A percentile compares a stretch with the other conserved stretches of the same genome.
phyloP scores from a whole-genome alignment of 1,140 invertebrate genomes.

The Drosophila gunungcola region DNA sequence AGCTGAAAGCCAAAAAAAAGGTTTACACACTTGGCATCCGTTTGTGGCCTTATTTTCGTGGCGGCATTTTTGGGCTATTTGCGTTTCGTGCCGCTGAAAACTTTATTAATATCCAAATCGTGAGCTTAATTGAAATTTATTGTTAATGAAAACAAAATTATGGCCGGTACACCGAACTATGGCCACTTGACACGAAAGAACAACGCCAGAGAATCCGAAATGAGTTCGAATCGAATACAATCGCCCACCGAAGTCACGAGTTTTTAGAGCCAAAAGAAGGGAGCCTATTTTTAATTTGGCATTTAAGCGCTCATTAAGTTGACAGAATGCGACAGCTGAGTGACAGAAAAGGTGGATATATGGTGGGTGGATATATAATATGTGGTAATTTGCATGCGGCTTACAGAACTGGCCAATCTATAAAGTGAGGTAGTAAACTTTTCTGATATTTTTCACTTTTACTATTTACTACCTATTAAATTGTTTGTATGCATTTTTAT shows the following conservation, averaged over 20 bases:
- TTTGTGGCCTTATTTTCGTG: slow-evolving; percentile 41
- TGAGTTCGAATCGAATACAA: slow-evolving; percentile 30
- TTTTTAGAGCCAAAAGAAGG: slow-evolving; percentile 3
- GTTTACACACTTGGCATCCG: slow-evolving; percentile 36
- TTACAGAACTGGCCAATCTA: slow-evolving; percentile 16
- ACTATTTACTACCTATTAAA: too few relatives aligned
- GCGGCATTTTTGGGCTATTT: slow-evolving; percentile 55
- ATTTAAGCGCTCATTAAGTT: slow-evolving; percentile 71
- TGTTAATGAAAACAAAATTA: slow-evolving; percentile 80
- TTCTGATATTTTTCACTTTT: too few relatives aligned
- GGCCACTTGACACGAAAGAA: slow-evolving; percentile 75
- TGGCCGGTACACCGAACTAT: slow-evolving; percentile 47
- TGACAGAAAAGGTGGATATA: slow-evolving; percentile 51
- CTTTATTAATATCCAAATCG: slow-evolving; percentile 80
- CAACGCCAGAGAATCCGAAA: slow-evolving; percentile 25
- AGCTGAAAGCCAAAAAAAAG: slow-evolving; percentile 11
- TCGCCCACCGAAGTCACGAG: slow-evolving; percentile 50
- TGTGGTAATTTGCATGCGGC: slow-evolving; percentile 1
- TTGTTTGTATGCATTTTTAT: too few relatives aligned
- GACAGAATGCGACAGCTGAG: slow-evolving; percentile 54
- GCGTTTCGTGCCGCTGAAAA: slow-evolving; percentile 73
- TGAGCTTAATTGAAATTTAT: slow-evolving; percentile 84
- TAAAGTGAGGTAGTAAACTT: not conserved
- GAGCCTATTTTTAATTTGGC: slow-evolving; percentile 62
- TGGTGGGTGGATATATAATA: slow-evolving; percentile 41